Conservation (phyloP, 1,140 invertebrate species). For the Leptinotarsa texana region DNA sequence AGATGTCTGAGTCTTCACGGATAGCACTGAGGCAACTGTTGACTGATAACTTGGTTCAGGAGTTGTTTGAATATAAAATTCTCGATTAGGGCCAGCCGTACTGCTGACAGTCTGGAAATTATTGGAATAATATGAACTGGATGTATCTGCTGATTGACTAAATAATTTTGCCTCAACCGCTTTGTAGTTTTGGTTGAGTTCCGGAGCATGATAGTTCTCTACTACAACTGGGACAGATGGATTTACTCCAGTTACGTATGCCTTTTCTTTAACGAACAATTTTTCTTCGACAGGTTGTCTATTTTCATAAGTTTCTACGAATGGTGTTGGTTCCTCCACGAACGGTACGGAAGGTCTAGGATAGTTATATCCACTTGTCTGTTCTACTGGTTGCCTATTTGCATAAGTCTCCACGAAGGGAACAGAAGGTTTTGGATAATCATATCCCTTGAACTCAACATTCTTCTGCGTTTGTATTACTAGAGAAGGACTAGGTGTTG, state of each 20-base stretch:
- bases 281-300: slow-evolving; percentile 55
- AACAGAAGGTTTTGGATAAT: slow-evolving; percentile 56
- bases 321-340: slow-evolving; percentile 50
- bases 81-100: background rate
- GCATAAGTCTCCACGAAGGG: slow-evolving; percentile 43
- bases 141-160: slow-evolving; percentile 18
- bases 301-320: slow-evolving; percentile 43
- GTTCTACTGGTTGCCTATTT: background rate
- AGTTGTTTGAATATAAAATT: slow-evolving; percentile 39
- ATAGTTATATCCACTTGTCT: slow-evolving; percentile 52
- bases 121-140: slow-evolving; percentile 23
- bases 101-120: slow-evolving; percentile 25
- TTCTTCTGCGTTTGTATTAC: slow-evolving; percentile 24
- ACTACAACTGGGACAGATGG: slow-evolving; percentile 25
- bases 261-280: slow-evolving; percentile 57
- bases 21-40: slow-evolving; percentile 36
- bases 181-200: slow-evolving; percentile 36
- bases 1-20: slow-evolving; percentile 30
- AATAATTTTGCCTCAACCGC: slow-evolving; percentile 19
- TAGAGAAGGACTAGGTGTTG: slow-evolving; percentile 23
- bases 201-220: slow-evolving; percentile 40
- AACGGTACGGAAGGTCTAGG: slow-evolving; percentile 56
- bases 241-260: slow-evolving; percentile 57
- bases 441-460: slow-evolving; percentile 53
- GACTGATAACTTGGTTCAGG: slow-evolving; percentile 46